Percentiles rank a stretch among this genome's conserved stretches.
These are phyloP conservation scores for Drosophila buzzatii DNA, from an alignment of 2,888 invertebrate genomes.

Conservation along the genomic window DNA sequence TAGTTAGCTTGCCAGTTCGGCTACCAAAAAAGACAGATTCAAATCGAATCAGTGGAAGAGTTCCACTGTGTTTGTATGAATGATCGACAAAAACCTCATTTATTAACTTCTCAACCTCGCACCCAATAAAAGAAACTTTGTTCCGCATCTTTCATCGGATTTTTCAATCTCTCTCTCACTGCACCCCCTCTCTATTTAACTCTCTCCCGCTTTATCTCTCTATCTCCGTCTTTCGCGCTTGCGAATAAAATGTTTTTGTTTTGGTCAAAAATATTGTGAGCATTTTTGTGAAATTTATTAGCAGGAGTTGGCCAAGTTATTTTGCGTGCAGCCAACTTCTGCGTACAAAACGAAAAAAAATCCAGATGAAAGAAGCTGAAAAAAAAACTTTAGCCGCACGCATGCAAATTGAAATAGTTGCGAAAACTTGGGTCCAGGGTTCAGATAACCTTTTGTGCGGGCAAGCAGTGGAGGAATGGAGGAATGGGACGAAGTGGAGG, in stretches of 20 bases:
- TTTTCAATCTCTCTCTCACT: not conserved
- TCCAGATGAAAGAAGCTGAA: constrained; percentile 1
- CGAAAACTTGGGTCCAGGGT: constrained; percentile 33
- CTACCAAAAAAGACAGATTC: not conserved
- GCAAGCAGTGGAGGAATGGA: not conserved
- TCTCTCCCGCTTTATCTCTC: not conserved
- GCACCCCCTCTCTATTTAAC: not conserved
- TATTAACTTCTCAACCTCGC: not conserved
- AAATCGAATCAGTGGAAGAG: not conserved
- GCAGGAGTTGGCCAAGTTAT: constrained; percentile 17
- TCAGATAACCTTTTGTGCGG: constrained; percentile 11
- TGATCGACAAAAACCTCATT: not conserved
- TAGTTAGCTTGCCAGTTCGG: not conserved
- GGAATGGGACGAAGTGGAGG: not conserved
- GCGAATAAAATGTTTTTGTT: constrained; percentile 4
- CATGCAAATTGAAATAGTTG: constrained; percentile 63
- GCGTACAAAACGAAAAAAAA: constrained; percentile 12
- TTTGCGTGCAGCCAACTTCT: constrained; percentile 24
- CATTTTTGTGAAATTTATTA: constrained; percentile 32
- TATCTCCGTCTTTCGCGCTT: not conserved
- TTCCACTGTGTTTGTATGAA: not conserved
- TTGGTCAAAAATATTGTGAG: constrained; percentile 23
- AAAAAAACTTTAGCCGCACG: constrained; percentile 42
- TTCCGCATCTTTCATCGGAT: not conserved
- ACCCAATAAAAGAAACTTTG: constrained; percentile 1